Evolutionary conservation across 2,888 invertebrate species (phyloP), one percentile per base, ranked within the genome.

Genomic region (Amblyteles armatorius): DNA sequence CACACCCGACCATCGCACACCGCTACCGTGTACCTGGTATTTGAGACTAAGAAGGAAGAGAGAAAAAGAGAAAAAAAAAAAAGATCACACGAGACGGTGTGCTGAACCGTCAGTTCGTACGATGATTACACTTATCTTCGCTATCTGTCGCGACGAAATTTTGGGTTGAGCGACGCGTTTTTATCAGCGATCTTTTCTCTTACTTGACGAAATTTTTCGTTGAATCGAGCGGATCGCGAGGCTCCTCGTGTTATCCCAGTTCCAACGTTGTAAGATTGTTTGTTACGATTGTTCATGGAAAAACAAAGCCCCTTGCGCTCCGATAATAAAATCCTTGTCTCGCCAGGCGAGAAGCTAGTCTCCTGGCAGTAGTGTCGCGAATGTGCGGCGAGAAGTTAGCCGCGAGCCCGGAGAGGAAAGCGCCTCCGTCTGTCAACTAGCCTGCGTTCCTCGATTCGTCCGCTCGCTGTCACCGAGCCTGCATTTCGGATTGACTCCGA

Each of bases 221-320:
- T 55, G 40, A 36, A 69, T 29, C 69, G 52, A 74, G 44, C 78
- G 13, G 48, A 67, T 67, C 50, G 67, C 50, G 44, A 36, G 3
- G 55, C 19, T 55, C 22, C 2, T 55, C 55, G 55, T 22, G n/a
- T 55, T 55, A 19, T 55, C 19, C 22, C 55, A 69, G 68, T 76
- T 68, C 33, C 44, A 65, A 48, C 29, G 16, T 19, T 60, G 63
- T 78, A 67, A 36, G 60, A 29, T 36, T 79, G 81, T 85, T 72
- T 80, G 73, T 83, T 79, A 79, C 71, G 76, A 81, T 86, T 85
- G 22, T 87, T 83, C 79, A 55, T 81, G 79, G 84, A 86, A 88
- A 88, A 88, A 87, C 87, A 87, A 88, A 87, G 86, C 85, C 81
- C 69, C 69, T 67, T 67, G 86, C 78, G 55, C 55, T 19, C n/a